Base-by-base conservation (phyloP, 2,888 invertebrate genomes). In the Netelia fuscicornis region DNA sequence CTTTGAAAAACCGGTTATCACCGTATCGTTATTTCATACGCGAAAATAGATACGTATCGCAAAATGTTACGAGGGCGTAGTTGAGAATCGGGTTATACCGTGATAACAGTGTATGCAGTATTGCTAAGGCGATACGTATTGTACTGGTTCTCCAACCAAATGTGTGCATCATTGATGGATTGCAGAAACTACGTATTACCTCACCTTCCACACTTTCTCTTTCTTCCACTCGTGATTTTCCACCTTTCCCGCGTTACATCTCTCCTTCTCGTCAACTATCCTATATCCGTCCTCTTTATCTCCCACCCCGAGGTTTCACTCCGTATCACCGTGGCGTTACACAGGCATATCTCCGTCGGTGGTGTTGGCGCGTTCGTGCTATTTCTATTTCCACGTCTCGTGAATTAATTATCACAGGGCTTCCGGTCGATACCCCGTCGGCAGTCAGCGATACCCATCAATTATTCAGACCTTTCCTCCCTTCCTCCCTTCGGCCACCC, bases 381-480 rank as follows among this genome's bases (percentile, higher is more conserved):
- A 91, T 91, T 91, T 91, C 91, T 92, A 91, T 92, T 90, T 90
- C 89, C 91, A 89, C 88, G 88, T 88, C 87, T 90, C 82, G 83
- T 92, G 92, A 92, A 92, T 92, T 91, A 92, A 91, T 92, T 91
- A 92, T 91, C 89, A 87, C 87, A 87, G 85, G 89, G 90, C 91
- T 91, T 88, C 90, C 89, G 90, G 88, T 90, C 89, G 90, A 90
- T 90, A 89, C 87, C 87, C 88, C 90, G 89, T 88, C 88, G 89
- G 88, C 88, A 89, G 90, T 87, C 88, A 89, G 88, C 87, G 87
- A 89, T 90, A 87, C 86, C 86, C 87, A 88, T 89, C 89, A 88
- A 90, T 90, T 90, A 89, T 89, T 89, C 88, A 89, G 84, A 87
- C 87, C 85, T 88, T 85, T 86, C 85, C 56, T 65, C 82, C 68